Conservation (phyloP, 2,113 vertebrate genomes). For the Apodemus sylvaticus region DNA sequence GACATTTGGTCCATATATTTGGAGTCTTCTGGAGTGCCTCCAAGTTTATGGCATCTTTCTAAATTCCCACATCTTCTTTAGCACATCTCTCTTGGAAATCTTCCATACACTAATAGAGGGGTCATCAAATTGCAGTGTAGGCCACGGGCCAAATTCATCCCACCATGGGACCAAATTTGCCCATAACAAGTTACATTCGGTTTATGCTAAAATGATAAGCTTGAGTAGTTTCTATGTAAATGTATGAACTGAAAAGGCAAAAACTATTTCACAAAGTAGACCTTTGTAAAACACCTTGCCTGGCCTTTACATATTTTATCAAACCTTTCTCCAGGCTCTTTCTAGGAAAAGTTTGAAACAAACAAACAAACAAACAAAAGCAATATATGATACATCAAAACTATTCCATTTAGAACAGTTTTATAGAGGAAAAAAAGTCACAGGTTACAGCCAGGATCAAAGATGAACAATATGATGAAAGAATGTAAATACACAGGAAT, state of each 20-base stretch:
- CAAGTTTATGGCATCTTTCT: not conserved
- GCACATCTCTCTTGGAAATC: constrained; percentile 21
- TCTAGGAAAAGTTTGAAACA: not conserved
- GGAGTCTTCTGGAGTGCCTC: not conserved
- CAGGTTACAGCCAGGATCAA: not conserved
- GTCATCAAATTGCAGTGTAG: not conserved
- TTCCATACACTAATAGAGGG: not conserved
- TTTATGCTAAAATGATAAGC: not conserved
- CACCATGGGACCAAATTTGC: not conserved
- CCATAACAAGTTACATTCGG: not conserved
- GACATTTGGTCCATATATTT: not conserved
- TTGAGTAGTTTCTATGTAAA: not conserved
- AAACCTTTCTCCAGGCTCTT: not conserved
- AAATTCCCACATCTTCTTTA: constrained; percentile 13
- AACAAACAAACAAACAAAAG: not conserved
- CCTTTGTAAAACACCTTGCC: not conserved
- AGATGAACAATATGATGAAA: not conserved
- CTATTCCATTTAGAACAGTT: not conserved
- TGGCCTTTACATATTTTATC: not conserved
- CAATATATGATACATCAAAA: not conserved
- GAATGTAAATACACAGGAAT: not conserved
- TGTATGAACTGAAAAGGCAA: not conserved
- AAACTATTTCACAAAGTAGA: not conserved
- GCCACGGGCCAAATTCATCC: not conserved
- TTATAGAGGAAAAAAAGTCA: not conserved